Percentiles rank a stretch among this genome's conserved stretches.
phyloP scores from a whole-genome alignment of 2,888 invertebrate species.

The Dorcus hopei region DNA sequence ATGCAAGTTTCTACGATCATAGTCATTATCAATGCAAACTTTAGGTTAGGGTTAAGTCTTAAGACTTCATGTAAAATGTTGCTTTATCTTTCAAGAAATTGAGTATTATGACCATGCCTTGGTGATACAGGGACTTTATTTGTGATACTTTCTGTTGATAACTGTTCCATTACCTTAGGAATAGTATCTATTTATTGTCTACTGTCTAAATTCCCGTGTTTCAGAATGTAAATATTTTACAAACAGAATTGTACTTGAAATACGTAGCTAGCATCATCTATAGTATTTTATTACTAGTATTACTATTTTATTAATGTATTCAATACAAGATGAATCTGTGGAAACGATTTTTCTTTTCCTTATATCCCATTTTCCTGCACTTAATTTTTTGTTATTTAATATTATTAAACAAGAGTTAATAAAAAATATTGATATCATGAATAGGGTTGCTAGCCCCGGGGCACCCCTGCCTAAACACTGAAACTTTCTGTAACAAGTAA shows the following conservation, averaged over 20 bases:
- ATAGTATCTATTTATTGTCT: conserved; percentile 1
- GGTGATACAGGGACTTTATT: conserved; percentile 27
- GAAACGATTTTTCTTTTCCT: too few species aligned
- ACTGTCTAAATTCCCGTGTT: neutral
- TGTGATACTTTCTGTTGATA: conserved; percentile 27
- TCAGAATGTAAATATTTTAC: conserved; percentile 10
- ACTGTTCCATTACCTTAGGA: conserved; percentile 1
- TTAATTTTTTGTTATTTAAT: too few species aligned
- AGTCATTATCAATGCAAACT: conserved; percentile 37
- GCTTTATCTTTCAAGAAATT: conserved; percentile 11
- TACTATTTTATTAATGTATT: conserved; percentile 20
- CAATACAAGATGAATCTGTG: conserved; percentile 12
- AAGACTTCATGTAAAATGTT: conserved; percentile 5
- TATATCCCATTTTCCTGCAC: too few species aligned
- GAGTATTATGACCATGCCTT: conserved; percentile 22
- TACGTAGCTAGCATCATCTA: conserved; percentile 8
- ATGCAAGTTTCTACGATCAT: conserved; percentile 21
- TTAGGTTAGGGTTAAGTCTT: conserved; percentile 6
- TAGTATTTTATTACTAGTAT: conserved; percentile 22
- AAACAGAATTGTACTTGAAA: conserved; percentile 3
- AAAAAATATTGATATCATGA: too few species aligned
- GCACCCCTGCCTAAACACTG: too few species aligned
- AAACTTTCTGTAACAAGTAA: too few species aligned
- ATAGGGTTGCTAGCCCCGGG: too few species aligned
- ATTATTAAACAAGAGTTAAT: too few species aligned